Base-by-base conservation (phyloP, 30 jellyfish, hydroid and myxozoan genomes). In the Euphysa ruthae region DNA sequence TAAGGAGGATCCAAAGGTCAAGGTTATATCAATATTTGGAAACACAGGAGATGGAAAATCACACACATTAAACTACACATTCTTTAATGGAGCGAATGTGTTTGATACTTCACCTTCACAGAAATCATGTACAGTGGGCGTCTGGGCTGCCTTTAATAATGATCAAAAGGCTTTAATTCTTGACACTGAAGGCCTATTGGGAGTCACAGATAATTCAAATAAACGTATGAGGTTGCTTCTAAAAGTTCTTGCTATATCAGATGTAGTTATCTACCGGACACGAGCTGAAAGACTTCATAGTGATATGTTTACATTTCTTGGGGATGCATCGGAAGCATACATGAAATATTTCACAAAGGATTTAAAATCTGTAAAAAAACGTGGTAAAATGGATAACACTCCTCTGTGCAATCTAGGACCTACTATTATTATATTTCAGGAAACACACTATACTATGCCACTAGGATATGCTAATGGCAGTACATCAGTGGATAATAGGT, bases 1-100 rank as follows among this genome's bases (percentile, higher is more conserved):
- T 55, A 68, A 72, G 18, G 87, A 68, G 2, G 43, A 75, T 43
- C 84, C 83, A 10, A 71, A 95, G 21, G 89, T 70, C 35, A 90
- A 90, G 65, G 98, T 90, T 28, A 78, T 90, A 31, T 90, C 98
- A 14, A 90, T 90, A 14, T 90, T 90, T 81, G 98, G 98, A 15
- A 90, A 90, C 77, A 90, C 98, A 13, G 98, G 98, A 23, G 98
- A 90, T 71, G 98, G 98, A 26, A 90, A 90, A 73, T 90, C 98
- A 15, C 92, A 71, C 71, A 90, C 98, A 7, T 69, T 90, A 14
- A 90, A 90, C 57, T 95, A 90, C 65, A 90, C 98, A 21, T 90
- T 90, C 58, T 90, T 90, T 63, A 55, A 61, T 49, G 98, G 98
- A 10, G 55, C 77, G 35, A 93, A 90, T 35, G 88, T 90, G 2